phyloP scores from a whole-genome alignment of 2,797 vertebrate species.

The Platyrinchus mystaceus region DNA sequence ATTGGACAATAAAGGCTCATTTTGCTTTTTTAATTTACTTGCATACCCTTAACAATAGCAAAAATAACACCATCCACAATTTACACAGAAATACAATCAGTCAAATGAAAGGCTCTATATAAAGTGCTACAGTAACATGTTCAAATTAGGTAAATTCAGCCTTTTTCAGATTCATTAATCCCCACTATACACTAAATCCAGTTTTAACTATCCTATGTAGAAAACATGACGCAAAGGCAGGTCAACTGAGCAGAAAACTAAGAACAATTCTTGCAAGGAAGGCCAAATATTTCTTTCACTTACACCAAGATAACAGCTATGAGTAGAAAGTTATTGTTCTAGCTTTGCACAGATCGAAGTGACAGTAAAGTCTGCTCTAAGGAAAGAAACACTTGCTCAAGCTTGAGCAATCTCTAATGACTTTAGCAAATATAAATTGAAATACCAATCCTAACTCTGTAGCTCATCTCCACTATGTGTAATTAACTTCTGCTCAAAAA shows the following conservation, averaged over 20 bases:
- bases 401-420: neutral
- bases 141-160: constrained; percentile 1
- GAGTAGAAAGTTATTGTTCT: neutral
- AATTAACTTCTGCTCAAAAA: neutral
- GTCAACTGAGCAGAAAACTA: neutral
- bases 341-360: neutral
- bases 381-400: neutral
- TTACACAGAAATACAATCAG: constrained; percentile 25
- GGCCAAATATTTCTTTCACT: neutral
- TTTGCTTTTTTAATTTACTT: constrained; percentile 52
- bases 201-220: neutral
- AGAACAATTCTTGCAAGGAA: neutral
- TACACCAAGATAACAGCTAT: neutral
- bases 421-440: neutral
- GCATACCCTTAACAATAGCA: neutral
- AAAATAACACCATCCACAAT: constrained; percentile 26
- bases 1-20: constrained; percentile 25
- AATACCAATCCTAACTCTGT: neutral
- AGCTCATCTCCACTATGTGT: neutral
- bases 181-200: neutral
- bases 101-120: neutral
- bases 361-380: neutral
- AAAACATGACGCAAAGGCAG: neutral
- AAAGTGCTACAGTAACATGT: neutral
- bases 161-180: neutral